A percentile compares a stretch with the other conserved stretches of the same genome.
Conservation (phyloP, 1,140 invertebrate genomes). For the Camponotus floridanus region DNA sequence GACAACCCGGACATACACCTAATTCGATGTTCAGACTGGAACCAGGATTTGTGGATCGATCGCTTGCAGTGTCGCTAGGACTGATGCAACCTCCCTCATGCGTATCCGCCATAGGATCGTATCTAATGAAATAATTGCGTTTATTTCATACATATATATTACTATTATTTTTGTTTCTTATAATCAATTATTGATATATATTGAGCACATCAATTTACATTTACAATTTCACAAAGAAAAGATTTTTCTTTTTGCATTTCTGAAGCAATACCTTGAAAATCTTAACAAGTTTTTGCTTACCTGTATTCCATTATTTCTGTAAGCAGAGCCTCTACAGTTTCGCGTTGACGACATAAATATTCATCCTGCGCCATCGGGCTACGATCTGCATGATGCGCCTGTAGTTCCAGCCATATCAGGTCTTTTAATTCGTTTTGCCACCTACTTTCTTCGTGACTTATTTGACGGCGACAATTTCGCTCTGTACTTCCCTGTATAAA, state of each 20-base stretch:
- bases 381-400: slow-evolving; percentile 92
- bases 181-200: not conserved
- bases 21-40: slow-evolving; percentile 77
- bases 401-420: slow-evolving; percentile 95
- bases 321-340: slow-evolving; percentile 90
- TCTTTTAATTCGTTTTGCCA: slow-evolving; percentile 96
- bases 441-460: slow-evolving; percentile 93
- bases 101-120: slow-evolving; percentile 66
- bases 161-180: not conserved
- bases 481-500: slow-evolving; percentile 75
- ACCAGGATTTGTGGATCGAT: slow-evolving; percentile 57
- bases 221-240: not conserved
- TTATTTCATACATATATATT: not conserved
- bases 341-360: slow-evolving; percentile 91
- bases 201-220: not conserved
- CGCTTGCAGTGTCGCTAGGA: slow-evolving; percentile 64
- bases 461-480: slow-evolving; percentile 85
- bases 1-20: slow-evolving; percentile 86
- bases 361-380: slow-evolving; percentile 92
- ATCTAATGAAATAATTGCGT: slow-evolving; percentile 68
- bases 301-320: slow-evolving; percentile 92
- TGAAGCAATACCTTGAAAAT: not conserved
- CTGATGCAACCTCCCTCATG: slow-evolving; percentile 51
- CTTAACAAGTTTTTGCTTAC: slow-evolving; percentile 76
- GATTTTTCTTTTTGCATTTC: not conserved